Conservation (phyloP, 2,888 invertebrate species). For the Blomia tropicalis region DNA sequence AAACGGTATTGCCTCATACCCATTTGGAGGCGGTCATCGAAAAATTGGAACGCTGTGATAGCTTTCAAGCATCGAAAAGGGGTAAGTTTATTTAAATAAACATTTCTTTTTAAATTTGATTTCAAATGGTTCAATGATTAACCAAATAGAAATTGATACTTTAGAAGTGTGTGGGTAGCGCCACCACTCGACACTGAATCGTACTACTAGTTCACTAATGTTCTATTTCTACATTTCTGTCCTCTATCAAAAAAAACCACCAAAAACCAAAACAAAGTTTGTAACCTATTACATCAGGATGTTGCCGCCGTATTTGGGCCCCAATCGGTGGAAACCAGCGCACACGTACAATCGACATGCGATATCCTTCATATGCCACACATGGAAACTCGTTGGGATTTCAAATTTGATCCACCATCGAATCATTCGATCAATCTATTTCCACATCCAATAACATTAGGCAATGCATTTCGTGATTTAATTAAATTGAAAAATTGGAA, state of each 20-base stretch:
- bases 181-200: no score
- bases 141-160: no score
- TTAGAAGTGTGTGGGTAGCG: no score
- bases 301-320: constrained; percentile 36
- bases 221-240: no score
- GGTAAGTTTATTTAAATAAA: constrained; percentile 30
- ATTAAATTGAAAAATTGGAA: constrained; percentile 36
- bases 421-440: constrained; percentile 35
- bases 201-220: no score
- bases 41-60: constrained; percentile 34
- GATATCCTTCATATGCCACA: constrained; percentile 37
- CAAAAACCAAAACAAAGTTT: constrained; percentile 25
- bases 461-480: constrained; percentile 35
- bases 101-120: not conserved
- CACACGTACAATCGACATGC: constrained; percentile 38
- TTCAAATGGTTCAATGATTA: no score
- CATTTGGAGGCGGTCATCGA: constrained; percentile 30
- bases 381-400: constrained; percentile 34
- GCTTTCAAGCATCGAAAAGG: constrained; percentile 36
- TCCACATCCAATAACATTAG: constrained; percentile 35
- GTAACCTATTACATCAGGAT: constrained; percentile 29
- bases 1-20: constrained; percentile 28
- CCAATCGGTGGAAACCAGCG: constrained; percentile 34
- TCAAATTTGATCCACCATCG: constrained; percentile 26
- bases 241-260: not conserved